phyloP scores from a whole-genome alignment of 2,797 vertebrate species.

The Falco cherrug region DNA sequence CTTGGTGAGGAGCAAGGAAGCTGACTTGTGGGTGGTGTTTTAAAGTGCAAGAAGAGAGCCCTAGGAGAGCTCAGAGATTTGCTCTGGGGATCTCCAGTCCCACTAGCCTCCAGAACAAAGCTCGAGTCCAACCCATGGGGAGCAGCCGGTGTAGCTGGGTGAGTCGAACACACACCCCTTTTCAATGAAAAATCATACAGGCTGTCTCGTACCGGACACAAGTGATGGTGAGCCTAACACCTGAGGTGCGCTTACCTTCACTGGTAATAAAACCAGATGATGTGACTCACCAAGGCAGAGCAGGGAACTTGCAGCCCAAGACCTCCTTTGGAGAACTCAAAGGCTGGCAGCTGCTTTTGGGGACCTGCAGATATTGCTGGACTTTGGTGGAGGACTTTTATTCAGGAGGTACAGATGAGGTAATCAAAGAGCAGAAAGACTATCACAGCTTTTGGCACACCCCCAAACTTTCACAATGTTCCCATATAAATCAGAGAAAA shows the following conservation, averaged over 20 bases:
- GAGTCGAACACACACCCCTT: rapidly evolving
- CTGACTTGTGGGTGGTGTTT: no score
- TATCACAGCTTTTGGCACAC: background rate
- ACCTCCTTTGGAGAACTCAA: background rate
- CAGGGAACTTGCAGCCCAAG: background rate
- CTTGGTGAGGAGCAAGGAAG: background rate
- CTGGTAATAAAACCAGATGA: background rate
- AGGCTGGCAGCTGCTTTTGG: background rate
- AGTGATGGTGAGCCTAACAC: background rate
- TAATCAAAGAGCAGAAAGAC: background rate
- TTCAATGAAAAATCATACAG: background rate
- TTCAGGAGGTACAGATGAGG: background rate
- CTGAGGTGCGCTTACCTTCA: background rate
- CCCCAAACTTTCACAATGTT: background rate
- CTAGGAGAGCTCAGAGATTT: background rate
- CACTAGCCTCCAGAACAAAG: background rate
- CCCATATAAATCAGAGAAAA: background rate
- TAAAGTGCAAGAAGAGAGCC: background rate
- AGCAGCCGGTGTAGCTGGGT: background rate
- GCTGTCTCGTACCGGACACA: rapidly evolving
- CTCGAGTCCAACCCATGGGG: background rate
- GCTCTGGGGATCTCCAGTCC: background rate
- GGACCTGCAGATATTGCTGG: background rate
- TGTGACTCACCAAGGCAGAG: background rate
- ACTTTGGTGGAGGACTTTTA: background rate